Percentiles rank a stretch among this genome's conserved stretches.
Evolutionary conservation across 2,888 invertebrate species (phyloP).

Genomic region (Zygogramma bicolorata): DNA sequence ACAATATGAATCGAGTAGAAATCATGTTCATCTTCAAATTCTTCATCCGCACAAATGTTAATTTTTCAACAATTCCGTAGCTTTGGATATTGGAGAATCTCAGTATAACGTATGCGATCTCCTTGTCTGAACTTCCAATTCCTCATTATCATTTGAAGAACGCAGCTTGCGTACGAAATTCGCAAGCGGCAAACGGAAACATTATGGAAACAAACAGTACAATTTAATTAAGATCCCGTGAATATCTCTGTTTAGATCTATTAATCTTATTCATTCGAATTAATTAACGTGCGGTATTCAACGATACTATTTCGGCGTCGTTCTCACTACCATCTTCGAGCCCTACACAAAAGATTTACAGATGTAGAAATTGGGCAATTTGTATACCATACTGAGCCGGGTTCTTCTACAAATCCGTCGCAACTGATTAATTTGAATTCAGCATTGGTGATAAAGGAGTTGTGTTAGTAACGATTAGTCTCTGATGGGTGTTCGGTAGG

Average conservation of each 20-base stretch:
- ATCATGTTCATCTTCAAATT: too few species aligned
- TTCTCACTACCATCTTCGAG: slow-evolving; percentile 22
- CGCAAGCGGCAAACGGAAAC: slow-evolving; percentile 21
- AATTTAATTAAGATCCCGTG: slow-evolving; percentile 52
- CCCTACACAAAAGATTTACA: slow-evolving; percentile 33
- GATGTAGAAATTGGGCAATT: slow-evolving; percentile 35
- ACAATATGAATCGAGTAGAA: too few species aligned
- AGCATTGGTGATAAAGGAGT: too few species aligned
- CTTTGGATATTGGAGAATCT: too few species aligned
- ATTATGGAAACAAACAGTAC: slow-evolving; percentile 41
- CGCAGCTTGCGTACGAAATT: not conserved
- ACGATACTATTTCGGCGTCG: slow-evolving; percentile 47
- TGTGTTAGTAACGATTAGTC: too few species aligned
- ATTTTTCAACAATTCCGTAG: too few species aligned
- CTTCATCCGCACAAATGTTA: not conserved
- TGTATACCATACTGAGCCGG: slow-evolving; percentile 13
- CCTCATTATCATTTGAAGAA: slow-evolving; percentile 5
- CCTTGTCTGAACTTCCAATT: not conserved
- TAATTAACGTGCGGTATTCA: slow-evolving; percentile 48
- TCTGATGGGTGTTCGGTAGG: too few species aligned
- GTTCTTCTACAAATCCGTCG: too few species aligned
- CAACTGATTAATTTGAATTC: too few species aligned
- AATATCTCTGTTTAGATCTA: slow-evolving; percentile 52
- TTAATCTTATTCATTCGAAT: slow-evolving; percentile 54
- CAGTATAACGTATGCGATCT: not conserved